Evolutionary conservation across 2,797 vertebrate species (phyloP).

Genomic region (Chiroxiphia lanceolata): DNA sequence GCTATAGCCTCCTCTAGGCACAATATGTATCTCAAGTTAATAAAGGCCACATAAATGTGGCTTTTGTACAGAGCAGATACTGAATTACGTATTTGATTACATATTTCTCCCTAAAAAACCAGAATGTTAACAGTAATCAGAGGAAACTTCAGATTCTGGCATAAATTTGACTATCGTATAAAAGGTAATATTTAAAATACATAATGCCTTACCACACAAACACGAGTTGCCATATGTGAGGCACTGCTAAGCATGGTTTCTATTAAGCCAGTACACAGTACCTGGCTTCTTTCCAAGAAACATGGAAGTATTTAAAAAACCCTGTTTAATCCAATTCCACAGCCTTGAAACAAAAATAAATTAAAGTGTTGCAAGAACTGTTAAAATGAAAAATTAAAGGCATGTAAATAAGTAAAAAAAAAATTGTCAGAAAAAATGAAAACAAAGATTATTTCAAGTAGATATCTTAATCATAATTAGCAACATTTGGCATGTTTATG

Average conservation of each 20-base stretch:
- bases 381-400: slow-evolving; percentile 65
- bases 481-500: slow-evolving; percentile 60
- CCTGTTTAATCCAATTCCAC: slow-evolving; percentile 45
- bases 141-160: slow-evolving; percentile 60
- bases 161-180: slow-evolving; percentile 27
- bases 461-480: slow-evolving; percentile 70
- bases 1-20: neutral
- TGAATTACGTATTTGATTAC: slow-evolving; percentile 41
- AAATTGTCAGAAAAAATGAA: slow-evolving; percentile 48
- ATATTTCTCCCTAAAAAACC: neutral
- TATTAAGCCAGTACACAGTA: slow-evolving; percentile 49
- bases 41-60: slow-evolving; percentile 7
- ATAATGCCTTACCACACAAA: slow-evolving; percentile 44
- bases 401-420: slow-evolving; percentile 54
- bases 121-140: slow-evolving; percentile 64
- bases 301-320: slow-evolving; percentile 61
- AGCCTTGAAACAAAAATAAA: slow-evolving; percentile 69
- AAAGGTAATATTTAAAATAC: slow-evolving; percentile 61
- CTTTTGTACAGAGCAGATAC: slow-evolving; percentile 34
- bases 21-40: neutral
- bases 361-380: slow-evolving; percentile 41
- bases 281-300: slow-evolving; percentile 59
- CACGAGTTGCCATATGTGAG: slow-evolving; percentile 43
- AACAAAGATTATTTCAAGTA: slow-evolving; percentile 66
- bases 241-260: slow-evolving; percentile 42